These are phyloP conservation scores for Phyllostomus hastatus DNA, from an alignment of 2,113 vertebrate species.

Conservation along the genomic window DNA sequence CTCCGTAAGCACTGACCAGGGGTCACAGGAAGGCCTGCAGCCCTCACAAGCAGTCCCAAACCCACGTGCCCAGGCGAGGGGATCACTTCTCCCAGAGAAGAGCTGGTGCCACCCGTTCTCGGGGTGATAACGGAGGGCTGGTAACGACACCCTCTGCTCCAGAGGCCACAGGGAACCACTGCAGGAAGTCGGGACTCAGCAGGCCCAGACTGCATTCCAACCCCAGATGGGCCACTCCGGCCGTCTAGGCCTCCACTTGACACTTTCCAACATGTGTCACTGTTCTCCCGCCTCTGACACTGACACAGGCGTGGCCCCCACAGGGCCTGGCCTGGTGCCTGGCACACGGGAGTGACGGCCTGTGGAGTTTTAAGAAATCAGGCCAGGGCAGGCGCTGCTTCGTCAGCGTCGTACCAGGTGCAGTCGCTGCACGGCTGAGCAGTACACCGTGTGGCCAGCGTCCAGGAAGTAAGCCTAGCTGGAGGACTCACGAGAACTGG, in stretches of 20 bases:
- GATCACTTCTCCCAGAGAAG: neutral
- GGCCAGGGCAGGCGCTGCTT: neutral
- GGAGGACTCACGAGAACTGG: slow-evolving; percentile 2
- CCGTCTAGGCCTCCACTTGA: neutral
- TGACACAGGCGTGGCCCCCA: neutral
- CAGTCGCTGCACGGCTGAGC: neutral
- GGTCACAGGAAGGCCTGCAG: neutral
- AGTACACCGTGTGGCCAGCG: neutral
- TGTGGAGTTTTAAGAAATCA: neutral
- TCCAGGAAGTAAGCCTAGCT: neutral
- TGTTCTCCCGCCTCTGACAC: neutral
- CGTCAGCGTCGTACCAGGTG: neutral
- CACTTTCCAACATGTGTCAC: neutral
- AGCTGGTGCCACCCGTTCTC: neutral
- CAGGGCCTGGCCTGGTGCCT: neutral
- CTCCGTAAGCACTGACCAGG: neutral
- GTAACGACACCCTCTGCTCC: neutral
- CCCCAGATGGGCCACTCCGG: neutral
- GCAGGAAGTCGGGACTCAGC: neutral
- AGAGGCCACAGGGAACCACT: neutral
- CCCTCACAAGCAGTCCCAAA: neutral
- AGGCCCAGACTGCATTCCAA: neutral
- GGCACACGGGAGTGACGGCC: neutral
- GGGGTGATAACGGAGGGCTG: neutral
- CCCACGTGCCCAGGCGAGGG: neutral